Percentiles rank a stretch among this genome's conserved stretches.
Conservation (phyloP, 2,888 invertebrate genomes). For the Zaprionus lineosus region DNA sequence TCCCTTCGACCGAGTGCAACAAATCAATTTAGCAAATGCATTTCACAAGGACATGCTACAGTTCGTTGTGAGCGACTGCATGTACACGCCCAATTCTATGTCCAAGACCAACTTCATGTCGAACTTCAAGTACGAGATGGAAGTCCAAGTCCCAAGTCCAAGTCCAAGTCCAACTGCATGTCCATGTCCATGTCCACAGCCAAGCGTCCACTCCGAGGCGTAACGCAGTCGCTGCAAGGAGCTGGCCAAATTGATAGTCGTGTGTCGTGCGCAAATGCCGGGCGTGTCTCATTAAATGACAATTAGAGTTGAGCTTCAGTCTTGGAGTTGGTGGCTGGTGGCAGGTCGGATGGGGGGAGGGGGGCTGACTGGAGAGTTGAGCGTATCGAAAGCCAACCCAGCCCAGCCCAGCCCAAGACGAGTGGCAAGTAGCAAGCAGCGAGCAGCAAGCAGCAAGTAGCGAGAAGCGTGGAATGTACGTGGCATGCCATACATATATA, state of each 20-base stretch:
- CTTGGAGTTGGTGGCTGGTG: slow-evolving; percentile 13
- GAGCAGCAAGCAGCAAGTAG: no score
- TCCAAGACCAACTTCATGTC: neutral
- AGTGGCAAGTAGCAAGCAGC: slow-evolving; percentile 22
- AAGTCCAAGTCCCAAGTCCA: no score
- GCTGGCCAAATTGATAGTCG: slow-evolving; percentile 65
- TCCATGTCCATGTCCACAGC: slow-evolving; percentile 1
- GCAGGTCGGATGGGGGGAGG: slow-evolving; percentile 3
- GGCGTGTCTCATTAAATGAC: slow-evolving; percentile 79
- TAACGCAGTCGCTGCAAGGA: slow-evolving; percentile 25
- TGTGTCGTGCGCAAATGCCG: slow-evolving; percentile 75
- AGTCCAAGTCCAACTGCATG: slow-evolving; percentile 4
- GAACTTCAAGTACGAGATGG: no score
- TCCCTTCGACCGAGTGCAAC: no score
- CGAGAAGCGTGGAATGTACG: slow-evolving; percentile 64
- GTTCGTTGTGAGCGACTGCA: neutral
- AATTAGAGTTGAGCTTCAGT: slow-evolving; percentile 69
- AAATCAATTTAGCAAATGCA: neutral
- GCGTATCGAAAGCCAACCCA: slow-evolving; percentile 20
- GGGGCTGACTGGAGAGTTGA: slow-evolving; percentile 19
- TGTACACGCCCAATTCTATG: slow-evolving; percentile 1
- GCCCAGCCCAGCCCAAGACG: slow-evolving; percentile 22
- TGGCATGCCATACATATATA: slow-evolving; percentile 68
- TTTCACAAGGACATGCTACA: neutral
- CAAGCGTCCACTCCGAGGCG: no score